These are phyloP conservation scores for Malurus elegans DNA, from an alignment of 2,113 vertebrate species.

Conservation along the genomic window DNA sequence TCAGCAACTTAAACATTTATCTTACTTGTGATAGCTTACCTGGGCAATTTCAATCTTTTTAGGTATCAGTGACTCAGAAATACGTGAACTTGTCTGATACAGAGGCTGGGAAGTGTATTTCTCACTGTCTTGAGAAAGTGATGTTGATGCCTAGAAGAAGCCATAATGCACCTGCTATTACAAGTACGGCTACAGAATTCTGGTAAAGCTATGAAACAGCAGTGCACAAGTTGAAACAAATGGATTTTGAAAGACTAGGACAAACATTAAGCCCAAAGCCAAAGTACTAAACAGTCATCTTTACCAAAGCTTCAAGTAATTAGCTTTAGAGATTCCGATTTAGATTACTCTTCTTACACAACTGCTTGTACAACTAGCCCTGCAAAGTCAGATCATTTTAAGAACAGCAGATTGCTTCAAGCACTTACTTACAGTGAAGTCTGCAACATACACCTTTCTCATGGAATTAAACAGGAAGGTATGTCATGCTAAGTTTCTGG, in stretches of 20 bases:
- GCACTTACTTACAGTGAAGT: background rate
- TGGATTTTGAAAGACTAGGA: background rate
- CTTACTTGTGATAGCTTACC: slow-evolving; percentile 14
- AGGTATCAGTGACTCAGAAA: slow-evolving; percentile 49
- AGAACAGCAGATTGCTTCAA: background rate
- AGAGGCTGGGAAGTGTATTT: slow-evolving; percentile 66
- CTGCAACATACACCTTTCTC: background rate
- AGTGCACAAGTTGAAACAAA: background rate
- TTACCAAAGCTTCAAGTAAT: background rate
- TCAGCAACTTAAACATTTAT: background rate
- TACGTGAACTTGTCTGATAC: slow-evolving; percentile 51
- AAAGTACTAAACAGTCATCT: background rate
- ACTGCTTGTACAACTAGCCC: background rate
- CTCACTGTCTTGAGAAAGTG: slow-evolving; percentile 57
- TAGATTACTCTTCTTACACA: background rate
- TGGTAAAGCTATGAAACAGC: background rate
- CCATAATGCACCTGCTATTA: background rate
- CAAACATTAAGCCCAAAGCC: background rate
- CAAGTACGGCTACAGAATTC: background rate
- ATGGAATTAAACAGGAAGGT: background rate
- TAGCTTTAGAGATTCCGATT: background rate
- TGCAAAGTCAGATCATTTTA: background rate
- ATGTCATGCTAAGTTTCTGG: background rate
- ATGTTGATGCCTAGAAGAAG: slow-evolving; percentile 24
- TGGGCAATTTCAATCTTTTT: slow-evolving; percentile 58